A percentile compares a stretch with the other conserved stretches of the same genome.
Conservation (phyloP, 92 coral and sea anemone species). For the Blastomussa wellsi region DNA sequence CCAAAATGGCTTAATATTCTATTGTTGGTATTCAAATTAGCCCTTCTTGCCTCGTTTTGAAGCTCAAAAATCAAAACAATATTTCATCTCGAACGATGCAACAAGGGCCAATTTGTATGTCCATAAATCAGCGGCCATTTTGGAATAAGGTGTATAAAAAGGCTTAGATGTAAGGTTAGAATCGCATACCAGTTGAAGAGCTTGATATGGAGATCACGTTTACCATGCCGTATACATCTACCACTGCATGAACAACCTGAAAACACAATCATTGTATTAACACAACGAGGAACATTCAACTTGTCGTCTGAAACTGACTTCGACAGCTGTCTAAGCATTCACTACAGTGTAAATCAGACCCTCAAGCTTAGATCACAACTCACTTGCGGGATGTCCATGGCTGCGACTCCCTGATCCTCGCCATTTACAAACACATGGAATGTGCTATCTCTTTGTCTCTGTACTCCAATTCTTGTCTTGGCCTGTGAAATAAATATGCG, state of each 20-base stretch:
- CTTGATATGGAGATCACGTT: conserved; percentile 73
- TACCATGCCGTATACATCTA: conserved; percentile 87
- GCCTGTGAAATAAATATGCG: conserved; percentile 46
- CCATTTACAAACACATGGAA: conserved; percentile 87
- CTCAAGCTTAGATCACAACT: background rate
- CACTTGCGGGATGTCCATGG: conserved; percentile 88
- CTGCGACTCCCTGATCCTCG: conserved; percentile 92
- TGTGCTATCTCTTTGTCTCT: conserved; percentile 84
- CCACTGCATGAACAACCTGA: conserved; percentile 85
- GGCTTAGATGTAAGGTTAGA: background rate
- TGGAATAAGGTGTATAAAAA: too few relatives aligned
- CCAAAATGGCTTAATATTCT: too few relatives aligned
- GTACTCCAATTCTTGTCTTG: conserved; percentile 92
- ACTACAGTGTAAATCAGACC: background rate
- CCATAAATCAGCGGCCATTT: too few relatives aligned
- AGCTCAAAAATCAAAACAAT: too few relatives aligned
- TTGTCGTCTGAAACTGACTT: too few relatives aligned
- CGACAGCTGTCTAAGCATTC: too few relatives aligned
- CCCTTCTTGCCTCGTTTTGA: too few relatives aligned
- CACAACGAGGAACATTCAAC: background rate
- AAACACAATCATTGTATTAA: background rate
- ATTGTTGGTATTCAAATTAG: too few relatives aligned
- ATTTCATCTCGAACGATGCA: too few relatives aligned
- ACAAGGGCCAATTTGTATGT: too few relatives aligned
- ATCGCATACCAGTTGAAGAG: conserved; percentile 8